Conservation (phyloP, 2,888 invertebrate genomes). For the Parasteatoda lunata region DNA sequence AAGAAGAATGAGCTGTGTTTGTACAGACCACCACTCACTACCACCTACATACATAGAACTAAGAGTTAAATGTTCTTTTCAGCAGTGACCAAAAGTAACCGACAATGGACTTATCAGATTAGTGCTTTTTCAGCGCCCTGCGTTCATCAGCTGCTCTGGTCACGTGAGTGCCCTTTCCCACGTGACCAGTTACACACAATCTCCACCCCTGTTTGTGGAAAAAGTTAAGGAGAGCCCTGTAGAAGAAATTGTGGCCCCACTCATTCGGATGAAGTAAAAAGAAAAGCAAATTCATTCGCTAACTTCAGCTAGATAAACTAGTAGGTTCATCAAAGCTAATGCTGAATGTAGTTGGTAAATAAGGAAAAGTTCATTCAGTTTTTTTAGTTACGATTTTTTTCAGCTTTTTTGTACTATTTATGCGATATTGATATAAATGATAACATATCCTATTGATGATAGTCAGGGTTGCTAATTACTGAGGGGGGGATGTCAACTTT, state of each 20-base stretch:
- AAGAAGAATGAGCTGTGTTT: slow-evolving; percentile 45
- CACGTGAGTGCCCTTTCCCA: slow-evolving; percentile 53
- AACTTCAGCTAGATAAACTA: slow-evolving; percentile 51
- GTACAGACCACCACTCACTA: slow-evolving; percentile 21
- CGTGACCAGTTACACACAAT: slow-evolving; percentile 65
- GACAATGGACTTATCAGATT: slow-evolving; percentile 64
- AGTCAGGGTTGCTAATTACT: too few species aligned
- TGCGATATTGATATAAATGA: too few species aligned
- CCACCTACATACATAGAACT: slow-evolving; percentile 43
- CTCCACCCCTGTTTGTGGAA: slow-evolving; percentile 67
- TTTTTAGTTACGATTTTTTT: too few species aligned
- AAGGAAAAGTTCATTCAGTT: not conserved
- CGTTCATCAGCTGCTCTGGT: slow-evolving; percentile 45
- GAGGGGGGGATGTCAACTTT: too few species aligned
- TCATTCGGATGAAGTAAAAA: slow-evolving; percentile 14
- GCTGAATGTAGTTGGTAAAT: slow-evolving; percentile 42
- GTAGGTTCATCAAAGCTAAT: slow-evolving; percentile 41
- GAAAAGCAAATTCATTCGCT: not conserved
- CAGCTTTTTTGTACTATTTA: too few species aligned
- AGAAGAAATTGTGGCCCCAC: slow-evolving; percentile 44
- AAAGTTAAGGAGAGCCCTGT: slow-evolving; percentile 53
- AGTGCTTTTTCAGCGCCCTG: slow-evolving; percentile 47
- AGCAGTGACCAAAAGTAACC: slow-evolving; percentile 50
- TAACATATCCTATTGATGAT: too few species aligned
- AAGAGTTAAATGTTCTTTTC: slow-evolving; percentile 53